Evolutionary conservation across 2,888 invertebrate genomes (phyloP).

Genomic region (Tiliacea citrago): DNA sequence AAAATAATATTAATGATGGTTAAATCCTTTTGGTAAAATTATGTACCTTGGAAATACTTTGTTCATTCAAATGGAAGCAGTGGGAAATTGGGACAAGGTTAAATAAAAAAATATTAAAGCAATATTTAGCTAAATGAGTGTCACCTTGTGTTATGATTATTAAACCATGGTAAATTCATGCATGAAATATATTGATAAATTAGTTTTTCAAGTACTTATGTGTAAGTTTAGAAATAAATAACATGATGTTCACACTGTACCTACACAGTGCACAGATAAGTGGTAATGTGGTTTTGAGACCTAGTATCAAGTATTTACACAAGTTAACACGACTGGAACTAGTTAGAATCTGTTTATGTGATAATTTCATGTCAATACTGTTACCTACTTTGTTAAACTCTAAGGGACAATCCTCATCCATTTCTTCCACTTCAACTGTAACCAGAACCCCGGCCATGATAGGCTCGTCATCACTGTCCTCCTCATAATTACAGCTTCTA

Average conservation of each 20-base stretch:
- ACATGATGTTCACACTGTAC: not conserved
- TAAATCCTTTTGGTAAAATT: constrained; percentile 1
- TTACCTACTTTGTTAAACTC: constrained; percentile 66
- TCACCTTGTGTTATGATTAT: not conserved
- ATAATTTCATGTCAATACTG: not conserved
- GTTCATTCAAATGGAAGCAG: not conserved
- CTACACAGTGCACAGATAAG: constrained; percentile 6
- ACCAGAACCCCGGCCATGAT: constrained; percentile 68
- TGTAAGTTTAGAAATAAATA: not conserved
- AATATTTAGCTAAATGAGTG: too few species aligned
- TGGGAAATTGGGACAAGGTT: too few species aligned
- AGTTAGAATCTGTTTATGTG: not conserved
- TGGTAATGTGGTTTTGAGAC: not conserved
- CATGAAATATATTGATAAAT: constrained; percentile 12
- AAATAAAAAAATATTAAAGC: too few species aligned
- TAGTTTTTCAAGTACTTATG: not conserved
- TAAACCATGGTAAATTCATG: constrained; percentile 18
- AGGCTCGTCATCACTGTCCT: constrained; percentile 66
- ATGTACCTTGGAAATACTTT: not conserved
- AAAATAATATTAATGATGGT: constrained; percentile 11
- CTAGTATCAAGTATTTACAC: constrained; percentile 15
- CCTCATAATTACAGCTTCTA: constrained; percentile 44
- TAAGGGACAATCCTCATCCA: constrained; percentile 64
- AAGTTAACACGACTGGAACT: not conserved
- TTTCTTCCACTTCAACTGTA: constrained; percentile 71